These are phyloP conservation scores for Empidonax alnorum DNA, from an alignment of 2,113 vertebrate genomes.

Conservation along the genomic window DNA sequence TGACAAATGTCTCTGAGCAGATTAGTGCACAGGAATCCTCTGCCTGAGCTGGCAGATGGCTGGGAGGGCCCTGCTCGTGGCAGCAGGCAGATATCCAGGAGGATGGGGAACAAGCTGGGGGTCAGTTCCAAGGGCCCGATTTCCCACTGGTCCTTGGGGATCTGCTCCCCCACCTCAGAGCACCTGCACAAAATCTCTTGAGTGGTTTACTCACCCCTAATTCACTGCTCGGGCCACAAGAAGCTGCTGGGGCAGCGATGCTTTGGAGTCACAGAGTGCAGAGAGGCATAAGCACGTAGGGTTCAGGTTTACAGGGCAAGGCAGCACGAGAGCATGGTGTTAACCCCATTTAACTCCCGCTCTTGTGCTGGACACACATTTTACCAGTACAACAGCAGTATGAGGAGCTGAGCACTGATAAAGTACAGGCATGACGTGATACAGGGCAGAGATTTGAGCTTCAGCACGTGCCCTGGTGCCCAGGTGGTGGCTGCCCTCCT, in stretches of 20 bases:
- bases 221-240: not conserved
- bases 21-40: not conserved
- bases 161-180: not conserved
- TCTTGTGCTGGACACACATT: not conserved
- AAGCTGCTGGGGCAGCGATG: not conserved
- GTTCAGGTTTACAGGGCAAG: not conserved
- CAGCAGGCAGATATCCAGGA: not conserved
- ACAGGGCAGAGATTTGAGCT: not conserved
- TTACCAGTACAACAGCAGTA: not conserved
- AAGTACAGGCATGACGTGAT: not conserved
- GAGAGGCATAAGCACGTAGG: not conserved
- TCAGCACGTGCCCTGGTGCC: not conserved
- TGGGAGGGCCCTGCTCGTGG: not conserved
- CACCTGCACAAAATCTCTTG: not conserved
- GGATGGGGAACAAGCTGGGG: not conserved
- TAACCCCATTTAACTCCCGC: not conserved
- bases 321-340: rapidly evolving
- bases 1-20: conserved; percentile 1
- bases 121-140: not conserved
- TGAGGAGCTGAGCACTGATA: not conserved
- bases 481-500: not conserved
- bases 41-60: conserved; percentile 22
- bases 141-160: not conserved
- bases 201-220: rapidly evolving
- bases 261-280: not conserved